Evolutionary conservation across 1,140 invertebrate genomes (phyloP).

Genomic region (Drosophila pachea): DNA sequence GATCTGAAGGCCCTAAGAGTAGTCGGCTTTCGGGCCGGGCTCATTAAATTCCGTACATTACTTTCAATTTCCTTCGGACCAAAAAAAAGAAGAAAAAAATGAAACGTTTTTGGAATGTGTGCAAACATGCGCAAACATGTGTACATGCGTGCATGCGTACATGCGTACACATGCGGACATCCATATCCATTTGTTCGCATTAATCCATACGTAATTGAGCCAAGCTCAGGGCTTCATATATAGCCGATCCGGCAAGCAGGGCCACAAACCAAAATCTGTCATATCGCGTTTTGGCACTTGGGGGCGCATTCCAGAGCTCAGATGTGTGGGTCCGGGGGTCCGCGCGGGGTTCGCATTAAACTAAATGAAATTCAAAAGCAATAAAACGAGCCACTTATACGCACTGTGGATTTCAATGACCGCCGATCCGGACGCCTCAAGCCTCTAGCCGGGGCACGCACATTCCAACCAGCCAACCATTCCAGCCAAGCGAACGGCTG

Average conservation of each 20-base stretch:
- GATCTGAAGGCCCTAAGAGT: background rate
- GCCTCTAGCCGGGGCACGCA: no score
- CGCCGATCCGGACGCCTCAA: no score
- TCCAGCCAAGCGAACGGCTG: no score
- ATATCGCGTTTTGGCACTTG: conserved; percentile 63
- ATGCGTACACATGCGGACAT: conserved; percentile 41
- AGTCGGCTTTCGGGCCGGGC: conserved; percentile 24
- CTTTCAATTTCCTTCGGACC: conserved; percentile 64
- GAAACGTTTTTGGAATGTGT: conserved; percentile 34
- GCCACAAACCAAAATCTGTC: conserved; percentile 46
- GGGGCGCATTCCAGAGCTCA: conserved; percentile 46
- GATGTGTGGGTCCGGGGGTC: background rate
- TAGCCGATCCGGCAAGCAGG: background rate
- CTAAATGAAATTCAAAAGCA: conserved; percentile 66
- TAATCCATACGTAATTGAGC: conserved; percentile 67
- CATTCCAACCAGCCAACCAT: no score
- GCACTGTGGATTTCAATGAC: conserved; percentile 52
- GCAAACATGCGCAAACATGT: conserved; percentile 52
- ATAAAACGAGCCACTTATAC: conserved; percentile 67
- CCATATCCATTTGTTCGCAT: conserved; percentile 30
- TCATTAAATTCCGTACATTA: conserved; percentile 67
- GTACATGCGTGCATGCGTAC: conserved; percentile 35
- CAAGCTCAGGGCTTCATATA: conserved; percentile 10
- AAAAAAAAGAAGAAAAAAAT: conserved; percentile 19
- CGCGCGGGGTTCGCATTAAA: conserved; percentile 43